These are phyloP conservation scores for Nomada hirtipes DNA, from an alignment of 2,888 invertebrate genomes.

Conservation along the genomic window DNA sequence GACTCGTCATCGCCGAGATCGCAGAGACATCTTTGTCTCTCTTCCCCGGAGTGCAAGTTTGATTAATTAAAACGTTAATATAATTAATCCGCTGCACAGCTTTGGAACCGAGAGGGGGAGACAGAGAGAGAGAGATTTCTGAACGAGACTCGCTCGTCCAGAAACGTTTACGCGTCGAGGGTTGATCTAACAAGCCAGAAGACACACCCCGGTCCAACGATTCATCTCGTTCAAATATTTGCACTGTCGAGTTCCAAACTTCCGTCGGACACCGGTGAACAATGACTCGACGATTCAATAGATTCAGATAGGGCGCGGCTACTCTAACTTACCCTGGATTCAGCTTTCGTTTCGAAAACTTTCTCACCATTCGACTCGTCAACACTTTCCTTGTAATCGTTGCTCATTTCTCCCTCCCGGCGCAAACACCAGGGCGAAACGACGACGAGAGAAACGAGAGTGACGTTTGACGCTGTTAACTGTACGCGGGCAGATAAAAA, in stretches of 20 bases:
- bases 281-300: conserved; percentile 19
- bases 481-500: conserved; percentile 15
- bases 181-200: conserved; percentile 54
- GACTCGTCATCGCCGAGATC: neutral
- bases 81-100: conserved; percentile 52
- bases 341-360: neutral
- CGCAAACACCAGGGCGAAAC: neutral
- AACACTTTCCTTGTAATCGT: neutral
- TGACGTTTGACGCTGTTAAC: conserved; percentile 44
- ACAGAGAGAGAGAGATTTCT: neutral
- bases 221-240: conserved; percentile 59
- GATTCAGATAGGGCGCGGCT: conserved; percentile 1
- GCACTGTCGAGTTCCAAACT: conserved; percentile 41
- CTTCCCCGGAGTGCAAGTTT: conserved; percentile 17
- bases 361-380: neutral
- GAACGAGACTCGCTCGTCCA: neutral
- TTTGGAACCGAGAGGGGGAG: neutral
- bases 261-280: conserved; percentile 10
- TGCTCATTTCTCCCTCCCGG: neutral
- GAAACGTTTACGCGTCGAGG: conserved; percentile 52
- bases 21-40: conserved; percentile 16
- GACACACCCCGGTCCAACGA: conserved; percentile 43
- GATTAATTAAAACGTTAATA: conserved; percentile 66
- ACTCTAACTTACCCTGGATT: neutral
- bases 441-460: neutral